Conservation (phyloP, 1,140 invertebrate species). For the Drosophila sechellia region DNA sequence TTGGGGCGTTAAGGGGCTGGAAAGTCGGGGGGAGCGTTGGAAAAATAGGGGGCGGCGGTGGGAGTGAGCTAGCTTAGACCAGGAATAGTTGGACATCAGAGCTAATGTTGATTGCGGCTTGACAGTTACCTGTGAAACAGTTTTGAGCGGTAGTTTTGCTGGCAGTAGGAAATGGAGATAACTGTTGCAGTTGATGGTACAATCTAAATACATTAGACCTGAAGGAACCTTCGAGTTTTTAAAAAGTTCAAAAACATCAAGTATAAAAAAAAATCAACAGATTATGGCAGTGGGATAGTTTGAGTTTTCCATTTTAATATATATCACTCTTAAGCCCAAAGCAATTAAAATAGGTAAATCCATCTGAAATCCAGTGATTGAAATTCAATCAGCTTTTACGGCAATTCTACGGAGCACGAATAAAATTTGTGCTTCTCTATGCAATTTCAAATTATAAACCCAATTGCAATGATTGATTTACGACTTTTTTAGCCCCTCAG, state of each 20-base stretch:
- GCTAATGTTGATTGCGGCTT: constrained; percentile 52
- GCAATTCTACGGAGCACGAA: constrained; percentile 3
- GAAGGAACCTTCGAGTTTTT: neutral
- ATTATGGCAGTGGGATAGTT: no score
- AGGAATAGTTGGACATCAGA: constrained; percentile 33
- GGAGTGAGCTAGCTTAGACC: neutral
- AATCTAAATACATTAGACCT: constrained; percentile 2
- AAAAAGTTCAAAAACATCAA: neutral
- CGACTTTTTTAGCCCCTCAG: constrained; percentile 33
- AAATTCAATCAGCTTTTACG: constrained; percentile 8
- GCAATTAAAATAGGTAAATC: constrained; percentile 9
- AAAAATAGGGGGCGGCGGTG: constrained; percentile 3
- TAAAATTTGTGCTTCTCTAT: constrained; percentile 19
- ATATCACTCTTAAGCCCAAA: neutral
- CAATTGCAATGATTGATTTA: constrained; percentile 39
- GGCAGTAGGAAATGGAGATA: constrained; percentile 4
- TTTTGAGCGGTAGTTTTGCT: constrained; percentile 10
- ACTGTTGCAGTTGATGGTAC: constrained; percentile 23
- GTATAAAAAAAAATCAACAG: no score
- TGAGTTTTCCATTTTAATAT: neutral
- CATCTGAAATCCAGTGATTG: neutral
- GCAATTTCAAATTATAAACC: constrained; percentile 34
- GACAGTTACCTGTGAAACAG: constrained; percentile 50
- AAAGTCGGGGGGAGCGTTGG: neutral
- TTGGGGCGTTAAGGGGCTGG: constrained; percentile 22